These are phyloP conservation scores for Rhagologus leucostigma DNA, from an alignment of 2,113 vertebrate genomes.

Conservation along the genomic window DNA sequence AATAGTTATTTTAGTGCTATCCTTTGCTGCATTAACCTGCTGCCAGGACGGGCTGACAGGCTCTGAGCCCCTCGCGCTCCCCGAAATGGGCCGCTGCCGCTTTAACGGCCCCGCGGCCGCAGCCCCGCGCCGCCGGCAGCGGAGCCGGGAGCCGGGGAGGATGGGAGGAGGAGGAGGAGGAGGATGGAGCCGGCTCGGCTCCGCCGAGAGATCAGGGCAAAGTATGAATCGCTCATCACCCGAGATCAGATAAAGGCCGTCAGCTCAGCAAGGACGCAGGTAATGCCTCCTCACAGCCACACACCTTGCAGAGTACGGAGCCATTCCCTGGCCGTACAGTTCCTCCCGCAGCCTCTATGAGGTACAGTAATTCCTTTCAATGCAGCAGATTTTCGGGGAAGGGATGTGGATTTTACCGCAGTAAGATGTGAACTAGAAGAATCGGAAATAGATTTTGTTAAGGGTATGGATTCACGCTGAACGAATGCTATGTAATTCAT, in stretches of 20 bases:
- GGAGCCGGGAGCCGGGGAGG: constrained; percentile 69
- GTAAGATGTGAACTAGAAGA: neutral
- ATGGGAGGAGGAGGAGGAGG: constrained; percentile 77
- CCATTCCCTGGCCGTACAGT: constrained; percentile 62
- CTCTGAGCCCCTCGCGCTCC: neutral
- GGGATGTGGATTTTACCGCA: constrained; percentile 59
- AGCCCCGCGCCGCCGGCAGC: neutral
- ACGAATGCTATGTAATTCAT: neutral
- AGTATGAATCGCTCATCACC: constrained; percentile 78
- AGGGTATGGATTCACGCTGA: neutral
- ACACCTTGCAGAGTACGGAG: constrained; percentile 68
- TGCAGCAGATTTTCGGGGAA: constrained; percentile 70
- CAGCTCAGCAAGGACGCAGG: constrained; percentile 73
- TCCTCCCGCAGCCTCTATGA: constrained; percentile 74
- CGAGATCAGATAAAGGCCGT: constrained; percentile 70
- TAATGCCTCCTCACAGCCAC: constrained; percentile 70
- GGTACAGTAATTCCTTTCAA: constrained; percentile 74
- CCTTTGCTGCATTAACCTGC: neutral
- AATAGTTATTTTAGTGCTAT: neutral
- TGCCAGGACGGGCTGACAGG: neutral
- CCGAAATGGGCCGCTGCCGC: constrained; percentile 59
- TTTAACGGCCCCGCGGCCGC: constrained; percentile 60
- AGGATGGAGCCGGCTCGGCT: constrained; percentile 89
- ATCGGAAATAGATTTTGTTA: neutral
- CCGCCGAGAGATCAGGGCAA: constrained; percentile 82